These are phyloP conservation scores for Dicentrarchus labrax DNA, from an alignment of 2,113 vertebrate genomes.

Conservation along the genomic window DNA sequence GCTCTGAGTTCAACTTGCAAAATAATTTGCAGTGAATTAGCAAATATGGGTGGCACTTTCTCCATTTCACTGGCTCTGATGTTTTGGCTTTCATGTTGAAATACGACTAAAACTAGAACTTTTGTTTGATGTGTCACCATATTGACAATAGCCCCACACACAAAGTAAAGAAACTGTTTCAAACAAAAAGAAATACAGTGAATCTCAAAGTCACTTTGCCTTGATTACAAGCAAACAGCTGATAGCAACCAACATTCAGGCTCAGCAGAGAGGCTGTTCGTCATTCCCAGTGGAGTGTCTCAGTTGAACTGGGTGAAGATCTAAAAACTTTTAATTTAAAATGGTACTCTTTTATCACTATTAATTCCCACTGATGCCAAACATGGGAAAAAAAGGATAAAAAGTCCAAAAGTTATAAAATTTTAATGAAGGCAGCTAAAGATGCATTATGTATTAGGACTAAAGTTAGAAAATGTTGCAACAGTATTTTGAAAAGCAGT, in stretches of 20 bases:
- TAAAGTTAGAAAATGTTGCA: constrained; percentile 45
- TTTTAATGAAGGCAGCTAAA: constrained; percentile 25
- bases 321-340: constrained; percentile 29
- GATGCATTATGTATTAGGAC: constrained; percentile 30
- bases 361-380: constrained; percentile 34
- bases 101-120: constrained; percentile 5
- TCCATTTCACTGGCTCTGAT: constrained; percentile 12
- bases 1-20: neutral
- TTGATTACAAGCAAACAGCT: constrained; percentile 19
- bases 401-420: constrained; percentile 23
- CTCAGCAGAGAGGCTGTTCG: constrained; percentile 3
- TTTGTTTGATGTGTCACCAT: constrained; percentile 43
- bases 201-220: constrained; percentile 17
- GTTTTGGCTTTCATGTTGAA: constrained; percentile 25
- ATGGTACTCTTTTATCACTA: constrained; percentile 21
- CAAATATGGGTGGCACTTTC: constrained; percentile 12
- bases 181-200: constrained; percentile 15
- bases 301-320: constrained; percentile 24
- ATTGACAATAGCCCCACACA: constrained; percentile 19
- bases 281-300: constrained; percentile 7
- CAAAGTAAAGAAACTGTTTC: constrained; percentile 29
- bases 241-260: constrained; percentile 3
- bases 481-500: constrained; percentile 50
- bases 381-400: constrained; percentile 37
- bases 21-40: constrained; percentile 14